Evolutionary conservation across 2,113 vertebrate species (phyloP), one percentile per base, ranked within the genome.

Genomic region (Mellivora capensis): DNA sequence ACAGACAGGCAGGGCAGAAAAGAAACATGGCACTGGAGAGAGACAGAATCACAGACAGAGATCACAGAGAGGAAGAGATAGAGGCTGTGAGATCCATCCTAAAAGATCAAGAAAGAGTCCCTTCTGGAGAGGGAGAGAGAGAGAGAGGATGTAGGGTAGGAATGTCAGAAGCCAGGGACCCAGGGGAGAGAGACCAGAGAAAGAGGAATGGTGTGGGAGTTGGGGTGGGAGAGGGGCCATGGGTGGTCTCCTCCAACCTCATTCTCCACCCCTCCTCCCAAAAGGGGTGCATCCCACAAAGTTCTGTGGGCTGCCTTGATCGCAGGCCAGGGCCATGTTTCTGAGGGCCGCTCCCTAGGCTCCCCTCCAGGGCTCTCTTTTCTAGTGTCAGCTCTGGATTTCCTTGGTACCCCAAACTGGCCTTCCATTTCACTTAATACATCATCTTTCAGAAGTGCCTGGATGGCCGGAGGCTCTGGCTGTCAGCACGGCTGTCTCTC

Each of bases 181-280:
- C 57, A 6, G 49, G 34, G 59, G 10, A 7, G 76, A 71, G 21
- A 44, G 29, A 34, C 9, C 7, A 34, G 72, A 29, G 42, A 21
- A 27, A 17, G 54, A 29, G 34, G 44, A 9, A 76, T 17, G 1
- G 20, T 6, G n/a, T 6, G 37, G 52, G 17, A 29, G 29, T 11
- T 1, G 1, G 2, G 0, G 1, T 4, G 62, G 25, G 15, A 47
- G 44, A 39, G 39, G 23, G 37, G 12, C 18, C 29, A 0, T 5
- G 25, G 34, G 37, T 5, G 25, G 34, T 34, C 25, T 47, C 37
- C 18, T 29, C 39, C 20, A 6, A 2, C 20, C 39, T 13, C 1
- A 4, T 11, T 1, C 69, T 29, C 17, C 3, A 4, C 5, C 34
- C 27, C 20, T 11, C 52, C 15, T 10, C 52, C 39, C 5, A 2